Conservation (phyloP, 2,888 invertebrate genomes). For the Leptinotarsa haldemani region DNA sequence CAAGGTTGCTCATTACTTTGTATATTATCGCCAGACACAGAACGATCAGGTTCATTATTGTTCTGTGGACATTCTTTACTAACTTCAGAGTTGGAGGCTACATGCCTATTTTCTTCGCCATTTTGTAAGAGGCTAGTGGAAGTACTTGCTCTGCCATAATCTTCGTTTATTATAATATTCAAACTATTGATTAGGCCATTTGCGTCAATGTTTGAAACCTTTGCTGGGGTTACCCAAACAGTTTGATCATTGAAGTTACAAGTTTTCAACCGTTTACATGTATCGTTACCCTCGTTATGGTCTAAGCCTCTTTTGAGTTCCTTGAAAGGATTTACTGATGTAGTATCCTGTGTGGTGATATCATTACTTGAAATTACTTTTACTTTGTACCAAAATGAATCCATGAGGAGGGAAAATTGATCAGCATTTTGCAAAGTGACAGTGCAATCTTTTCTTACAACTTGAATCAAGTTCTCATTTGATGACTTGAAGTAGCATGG, state of each 20-base stretch:
- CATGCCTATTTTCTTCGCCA: not conserved
- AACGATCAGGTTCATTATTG: not conserved
- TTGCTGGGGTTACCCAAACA: not conserved
- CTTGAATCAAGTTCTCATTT: slow-evolving; percentile 56
- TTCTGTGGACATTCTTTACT: slow-evolving; percentile 5
- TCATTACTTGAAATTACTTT: slow-evolving; percentile 52
- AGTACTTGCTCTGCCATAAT: slow-evolving; percentile 20
- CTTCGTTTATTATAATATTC: slow-evolving; percentile 28
- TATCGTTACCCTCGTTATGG: not conserved
- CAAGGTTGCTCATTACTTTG: not conserved
- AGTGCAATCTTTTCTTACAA: slow-evolving; percentile 62
- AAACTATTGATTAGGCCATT: slow-evolving; percentile 22
- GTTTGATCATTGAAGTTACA: not conserved
- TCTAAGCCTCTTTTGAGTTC: not conserved
- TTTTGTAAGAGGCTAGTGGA: not conserved
- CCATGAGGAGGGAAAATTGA: slow-evolving; percentile 69
- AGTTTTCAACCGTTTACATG: not conserved
- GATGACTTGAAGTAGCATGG: slow-evolving; percentile 68
- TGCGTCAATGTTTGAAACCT: slow-evolving; percentile 12
- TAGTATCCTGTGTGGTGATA: not conserved
- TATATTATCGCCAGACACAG: not conserved
- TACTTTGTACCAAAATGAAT: slow-evolving; percentile 68
- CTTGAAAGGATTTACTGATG: too few species aligned
- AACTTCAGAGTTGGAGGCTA: not conserved
- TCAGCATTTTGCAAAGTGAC: slow-evolving; percentile 66